Conservation (phyloP, 2,113 vertebrate genomes). For the Erythrolamprus reginae region DNA sequence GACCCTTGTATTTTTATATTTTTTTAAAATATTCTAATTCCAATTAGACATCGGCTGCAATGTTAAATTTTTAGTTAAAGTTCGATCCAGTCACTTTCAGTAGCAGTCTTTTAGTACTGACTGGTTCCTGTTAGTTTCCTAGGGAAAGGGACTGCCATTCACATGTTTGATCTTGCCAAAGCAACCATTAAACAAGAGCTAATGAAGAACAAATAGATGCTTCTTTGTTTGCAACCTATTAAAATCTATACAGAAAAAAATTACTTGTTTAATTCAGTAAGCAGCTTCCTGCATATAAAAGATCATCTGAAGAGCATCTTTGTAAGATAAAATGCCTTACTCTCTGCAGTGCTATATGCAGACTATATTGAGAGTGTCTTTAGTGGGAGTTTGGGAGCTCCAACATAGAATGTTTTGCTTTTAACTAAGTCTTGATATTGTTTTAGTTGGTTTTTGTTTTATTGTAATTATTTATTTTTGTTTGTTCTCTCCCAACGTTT, state of each 20-base stretch:
- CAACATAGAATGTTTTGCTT: not conserved
- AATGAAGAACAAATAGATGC: not conserved
- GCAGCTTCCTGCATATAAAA: not conserved
- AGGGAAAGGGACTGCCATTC: not conserved
- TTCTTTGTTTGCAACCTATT: not conserved
- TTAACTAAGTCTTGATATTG: not conserved
- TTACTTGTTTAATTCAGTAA: not conserved
- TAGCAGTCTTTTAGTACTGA: not conserved
- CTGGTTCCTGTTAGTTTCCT: not conserved
- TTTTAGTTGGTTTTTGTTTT: not conserved
- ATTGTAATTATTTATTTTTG: not conserved
- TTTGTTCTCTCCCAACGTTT: not conserved
- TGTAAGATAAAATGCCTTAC: not conserved
- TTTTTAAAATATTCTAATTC: not conserved
- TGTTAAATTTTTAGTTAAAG: not conserved
- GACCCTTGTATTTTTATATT: not conserved
- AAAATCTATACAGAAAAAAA: not conserved
- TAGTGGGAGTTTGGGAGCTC: not conserved
- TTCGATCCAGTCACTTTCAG: not conserved
- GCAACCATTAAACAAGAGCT: not conserved
- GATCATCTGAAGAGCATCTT: not conserved
- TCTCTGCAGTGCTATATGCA: not conserved
- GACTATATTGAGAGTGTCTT: not conserved
- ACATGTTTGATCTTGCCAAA: not conserved
- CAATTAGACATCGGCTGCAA: not conserved